Evolutionary conservation across 1,140 invertebrate species (phyloP).

Genomic region (Maconellicoccus hirsutus): DNA sequence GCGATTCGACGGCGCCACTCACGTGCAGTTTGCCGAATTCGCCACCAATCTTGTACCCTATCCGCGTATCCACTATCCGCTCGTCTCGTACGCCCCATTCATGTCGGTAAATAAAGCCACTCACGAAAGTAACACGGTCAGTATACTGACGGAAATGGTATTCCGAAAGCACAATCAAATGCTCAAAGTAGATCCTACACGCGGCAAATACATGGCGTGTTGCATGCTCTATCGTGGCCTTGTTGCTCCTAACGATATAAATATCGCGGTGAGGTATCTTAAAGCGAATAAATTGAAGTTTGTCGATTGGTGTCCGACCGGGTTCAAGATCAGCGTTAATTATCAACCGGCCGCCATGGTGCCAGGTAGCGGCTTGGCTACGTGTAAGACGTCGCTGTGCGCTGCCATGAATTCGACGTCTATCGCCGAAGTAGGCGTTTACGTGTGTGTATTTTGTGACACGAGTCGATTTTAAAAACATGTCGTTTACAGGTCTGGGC

Average conservation of each 20-base stretch:
- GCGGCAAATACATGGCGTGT: slow-evolving; percentile 44
- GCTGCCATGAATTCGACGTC: slow-evolving; percentile 74
- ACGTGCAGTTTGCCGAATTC: slow-evolving; percentile 53
- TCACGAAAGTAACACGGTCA: slow-evolving; percentile 61
- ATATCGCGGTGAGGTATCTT: slow-evolving; percentile 53
- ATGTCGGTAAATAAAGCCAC: slow-evolving; percentile 69
- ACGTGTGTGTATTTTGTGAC: background rate
- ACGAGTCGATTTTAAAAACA: too few species aligned
- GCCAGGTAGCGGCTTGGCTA: slow-evolving; percentile 45
- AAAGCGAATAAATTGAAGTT: slow-evolving; percentile 47
- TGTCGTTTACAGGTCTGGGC: background rate
- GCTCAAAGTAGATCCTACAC: slow-evolving; percentile 43
- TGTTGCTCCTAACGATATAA: slow-evolving; percentile 49
- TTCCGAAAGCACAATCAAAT: slow-evolving; percentile 41
- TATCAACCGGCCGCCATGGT: slow-evolving; percentile 56
- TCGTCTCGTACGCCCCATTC: slow-evolving; percentile 69
- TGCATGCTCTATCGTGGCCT: slow-evolving; percentile 45
- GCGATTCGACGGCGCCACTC: slow-evolving; percentile 49
- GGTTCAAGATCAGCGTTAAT: slow-evolving; percentile 43
- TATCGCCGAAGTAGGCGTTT: slow-evolving; percentile 62
- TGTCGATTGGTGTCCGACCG: slow-evolving; percentile 49
- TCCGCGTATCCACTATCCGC: slow-evolving; percentile 47
- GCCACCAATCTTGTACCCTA: slow-evolving; percentile 54
- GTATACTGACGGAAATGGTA: slow-evolving; percentile 35
- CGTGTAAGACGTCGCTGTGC: slow-evolving; percentile 47